Evolutionary conservation across 2,113 vertebrate genomes (phyloP).

Genomic region (Pandion haliaetus): DNA sequence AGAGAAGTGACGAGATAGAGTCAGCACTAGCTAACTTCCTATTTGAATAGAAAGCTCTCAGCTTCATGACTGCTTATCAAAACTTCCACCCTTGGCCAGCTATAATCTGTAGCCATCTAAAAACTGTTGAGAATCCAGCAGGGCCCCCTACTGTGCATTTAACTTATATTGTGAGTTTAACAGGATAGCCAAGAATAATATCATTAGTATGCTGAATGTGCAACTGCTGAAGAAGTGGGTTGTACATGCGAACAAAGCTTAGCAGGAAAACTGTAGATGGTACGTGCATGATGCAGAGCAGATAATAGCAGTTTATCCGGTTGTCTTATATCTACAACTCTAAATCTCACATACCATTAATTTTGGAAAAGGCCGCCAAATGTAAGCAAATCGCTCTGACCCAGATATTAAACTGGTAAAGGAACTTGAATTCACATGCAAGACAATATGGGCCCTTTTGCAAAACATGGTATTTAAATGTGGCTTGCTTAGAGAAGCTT

Average conservation of each 20-base stretch:
- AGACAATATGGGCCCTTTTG: conserved; percentile 13
- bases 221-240: conserved; percentile 22
- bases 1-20: background rate
- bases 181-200: conserved; percentile 50
- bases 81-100: conserved; percentile 21
- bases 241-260: conserved; percentile 32
- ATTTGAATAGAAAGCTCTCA: conserved; percentile 32
- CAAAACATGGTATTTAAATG: conserved; percentile 22
- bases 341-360: conserved; percentile 8
- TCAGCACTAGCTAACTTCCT: background rate
- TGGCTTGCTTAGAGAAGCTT: background rate
- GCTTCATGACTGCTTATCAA: conserved; percentile 8
- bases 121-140: conserved; percentile 11
- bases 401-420: conserved; percentile 41
- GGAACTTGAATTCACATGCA: conserved; percentile 22
- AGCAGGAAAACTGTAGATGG: conserved; percentile 8
- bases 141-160: background rate
- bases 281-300: conserved; percentile 12
- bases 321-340: conserved; percentile 30
- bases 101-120: conserved; percentile 10
- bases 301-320: conserved; percentile 40
- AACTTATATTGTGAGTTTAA: conserved; percentile 13
- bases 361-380: conserved; percentile 46
- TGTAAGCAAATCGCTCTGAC: conserved; percentile 58
- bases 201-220: conserved; percentile 29